These are phyloP conservation scores for Crotalus horridus DNA, from an alignment of 2,113 vertebrate species.

Conservation along the genomic window DNA sequence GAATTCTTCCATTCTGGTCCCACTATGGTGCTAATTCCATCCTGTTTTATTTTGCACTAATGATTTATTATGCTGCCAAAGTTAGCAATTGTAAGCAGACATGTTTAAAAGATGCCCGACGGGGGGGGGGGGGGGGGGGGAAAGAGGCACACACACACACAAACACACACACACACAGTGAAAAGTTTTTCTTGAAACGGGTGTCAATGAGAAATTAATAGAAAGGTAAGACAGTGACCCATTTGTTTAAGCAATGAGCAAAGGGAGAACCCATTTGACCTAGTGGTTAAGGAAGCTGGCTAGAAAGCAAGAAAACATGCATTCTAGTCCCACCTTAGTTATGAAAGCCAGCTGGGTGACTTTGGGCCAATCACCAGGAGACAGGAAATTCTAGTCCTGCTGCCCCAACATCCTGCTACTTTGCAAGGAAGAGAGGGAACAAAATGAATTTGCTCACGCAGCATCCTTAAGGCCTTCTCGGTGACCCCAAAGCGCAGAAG, in stretches of 20 bases:
- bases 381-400: too few species aligned
- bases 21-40: not conserved
- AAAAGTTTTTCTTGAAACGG: not conserved
- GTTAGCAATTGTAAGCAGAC: not conserved
- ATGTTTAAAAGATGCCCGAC: not conserved
- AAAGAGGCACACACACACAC: too few species aligned
- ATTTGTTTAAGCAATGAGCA: not conserved
- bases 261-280: not conserved
- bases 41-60: not conserved
- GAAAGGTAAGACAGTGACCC: not conserved
- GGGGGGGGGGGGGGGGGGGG: too few species aligned
- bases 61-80: not conserved
- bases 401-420: not conserved
- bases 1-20: not conserved
- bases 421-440: not conserved
- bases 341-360: too few species aligned
- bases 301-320: too few species aligned
- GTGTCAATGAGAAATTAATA: not conserved
- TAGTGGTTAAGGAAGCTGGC: too few species aligned
- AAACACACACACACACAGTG: too few species aligned
- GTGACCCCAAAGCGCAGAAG: not conserved
- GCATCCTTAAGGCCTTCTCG: not conserved
- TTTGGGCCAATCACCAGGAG: too few species aligned
- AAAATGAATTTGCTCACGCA: not conserved
- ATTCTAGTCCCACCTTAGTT: not conserved